These are phyloP conservation scores for Latheticus oryzae DNA, from an alignment of 2,888 invertebrate species.

Conservation along the genomic window DNA sequence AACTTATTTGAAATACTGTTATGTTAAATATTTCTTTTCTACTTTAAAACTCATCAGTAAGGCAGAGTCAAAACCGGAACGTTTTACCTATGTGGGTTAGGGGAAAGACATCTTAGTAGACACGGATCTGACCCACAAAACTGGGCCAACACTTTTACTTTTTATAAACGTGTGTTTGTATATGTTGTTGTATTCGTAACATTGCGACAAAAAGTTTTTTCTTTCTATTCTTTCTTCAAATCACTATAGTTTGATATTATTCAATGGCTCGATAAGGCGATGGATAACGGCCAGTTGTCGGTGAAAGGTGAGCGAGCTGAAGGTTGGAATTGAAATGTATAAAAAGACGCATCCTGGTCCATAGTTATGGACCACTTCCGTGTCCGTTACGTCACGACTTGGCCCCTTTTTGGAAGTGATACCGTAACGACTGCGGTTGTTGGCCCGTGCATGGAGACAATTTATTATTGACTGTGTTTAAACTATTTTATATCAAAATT, in stretches of 20 bases:
- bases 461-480: too few species aligned
- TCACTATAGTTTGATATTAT: too few species aligned
- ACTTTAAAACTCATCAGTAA: too few species aligned
- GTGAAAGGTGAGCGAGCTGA: slow-evolving; percentile 56
- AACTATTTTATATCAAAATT: too few species aligned
- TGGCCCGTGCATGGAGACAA: too few species aligned
- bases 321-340: slow-evolving; percentile 55
- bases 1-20: too few species aligned
- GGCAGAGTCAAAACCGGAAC: too few species aligned
- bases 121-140: slow-evolving; percentile 59
- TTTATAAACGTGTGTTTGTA: slow-evolving; percentile 42
- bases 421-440: too few species aligned
- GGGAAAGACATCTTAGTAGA: slow-evolving; percentile 41
- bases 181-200: too few species aligned
- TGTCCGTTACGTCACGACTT: slow-evolving; percentile 40
- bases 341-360: slow-evolving; percentile 60
- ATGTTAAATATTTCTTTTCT: too few species aligned
- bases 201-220: too few species aligned
- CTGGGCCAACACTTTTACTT: slow-evolving; percentile 60
- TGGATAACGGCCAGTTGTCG: slow-evolving; percentile 18
- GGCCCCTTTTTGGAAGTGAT: slow-evolving; percentile 16
- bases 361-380: slow-evolving; percentile 43
- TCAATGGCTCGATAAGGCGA: background rate
- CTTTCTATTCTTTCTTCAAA: too few species aligned
- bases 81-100: slow-evolving; percentile 49